These are phyloP conservation scores for Drosophila carrolli DNA, from an alignment of 1,140 invertebrate species.

Conservation along the genomic window DNA sequence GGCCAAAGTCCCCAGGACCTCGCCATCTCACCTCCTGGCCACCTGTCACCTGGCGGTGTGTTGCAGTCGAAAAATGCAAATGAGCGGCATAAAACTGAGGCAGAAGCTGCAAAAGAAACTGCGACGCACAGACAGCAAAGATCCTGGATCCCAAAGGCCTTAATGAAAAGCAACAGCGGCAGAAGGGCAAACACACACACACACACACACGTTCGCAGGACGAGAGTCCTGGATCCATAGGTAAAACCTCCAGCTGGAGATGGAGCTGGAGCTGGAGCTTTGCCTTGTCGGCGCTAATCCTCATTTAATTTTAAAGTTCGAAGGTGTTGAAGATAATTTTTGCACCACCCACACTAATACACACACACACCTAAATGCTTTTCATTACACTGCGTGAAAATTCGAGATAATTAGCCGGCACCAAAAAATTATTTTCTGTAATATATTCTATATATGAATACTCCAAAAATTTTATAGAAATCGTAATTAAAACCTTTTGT, in stretches of 20 bases:
- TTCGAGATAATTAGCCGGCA: neutral
- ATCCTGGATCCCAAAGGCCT: conserved; percentile 63
- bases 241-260: neutral
- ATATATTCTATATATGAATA: no score
- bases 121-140: conserved; percentile 64
- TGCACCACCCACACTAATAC: conserved; percentile 65
- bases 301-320: conserved; percentile 85
- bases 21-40: neutral
- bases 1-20: neutral
- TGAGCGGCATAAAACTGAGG: conserved; percentile 64
- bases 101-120: conserved; percentile 23
- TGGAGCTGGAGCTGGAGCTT: conserved; percentile 30
- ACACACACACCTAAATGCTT: conserved; percentile 18
- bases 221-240: conserved; percentile 12
- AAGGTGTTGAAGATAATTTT: conserved; percentile 85
- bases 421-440: neutral
- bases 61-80: conserved; percentile 74
- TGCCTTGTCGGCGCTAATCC: conserved; percentile 82
- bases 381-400: conserved; percentile 32
- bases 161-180: conserved; percentile 72
- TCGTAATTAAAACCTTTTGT: no score
- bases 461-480: no score
- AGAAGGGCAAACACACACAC: conserved; percentile 1
- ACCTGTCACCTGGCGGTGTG: conserved; percentile 16
- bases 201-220: neutral